Evolutionary conservation across 2,113 vertebrate species (phyloP), one percentile per base, ranked within the genome.

Genomic region (Malaclemys terrapin): DNA sequence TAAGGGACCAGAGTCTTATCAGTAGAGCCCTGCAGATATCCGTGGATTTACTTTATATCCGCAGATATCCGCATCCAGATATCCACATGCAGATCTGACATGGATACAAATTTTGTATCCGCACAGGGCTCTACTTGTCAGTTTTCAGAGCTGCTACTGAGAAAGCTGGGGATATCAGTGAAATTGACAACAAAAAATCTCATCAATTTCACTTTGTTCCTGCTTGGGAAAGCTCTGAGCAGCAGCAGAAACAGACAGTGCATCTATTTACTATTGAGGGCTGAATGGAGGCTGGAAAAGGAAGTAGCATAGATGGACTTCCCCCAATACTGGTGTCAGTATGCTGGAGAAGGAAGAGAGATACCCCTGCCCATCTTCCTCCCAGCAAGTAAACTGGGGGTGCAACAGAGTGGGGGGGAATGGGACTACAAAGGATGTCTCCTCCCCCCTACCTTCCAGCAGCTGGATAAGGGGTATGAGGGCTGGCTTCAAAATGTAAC

Each of bases 251-350:
- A 50, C 78, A 20, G 72, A 38, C 19, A 62, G 78, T 0, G 1
- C 81, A 16, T 10, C 78, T 80, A 10, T 86, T 57, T 53, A 7
- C 81, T 31, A 9, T 1, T 3, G 0, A 54, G 83, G 89, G 88
- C 42, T 56, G 94, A 96, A 91, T 52, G 91, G 91, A 79, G 85
- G 57, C 79, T 84, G 89, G 94, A 84, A 94, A 95, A 96, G 90
- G 92, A 95, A 94, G 31, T 79, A 82, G 53, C 86, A 93, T 79
- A 94, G 94, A 95, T 87, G 81, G 57, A 29, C 81, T 22, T 75
- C 91, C 93, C 93, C 91, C 79, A 93, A 35, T 85, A 11, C 85
- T 92, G 90, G 88, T 45, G 20, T 45, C 38, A 42, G 11, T 25
- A 78, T 25, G 12, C 75, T 47, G 75, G 65, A 38, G 31, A 69